A percentile compares a stretch with the other conserved stretches of the same genome.
Conservation (phyloP, 2,113 vertebrate species). For the Camelus dromedarius region DNA sequence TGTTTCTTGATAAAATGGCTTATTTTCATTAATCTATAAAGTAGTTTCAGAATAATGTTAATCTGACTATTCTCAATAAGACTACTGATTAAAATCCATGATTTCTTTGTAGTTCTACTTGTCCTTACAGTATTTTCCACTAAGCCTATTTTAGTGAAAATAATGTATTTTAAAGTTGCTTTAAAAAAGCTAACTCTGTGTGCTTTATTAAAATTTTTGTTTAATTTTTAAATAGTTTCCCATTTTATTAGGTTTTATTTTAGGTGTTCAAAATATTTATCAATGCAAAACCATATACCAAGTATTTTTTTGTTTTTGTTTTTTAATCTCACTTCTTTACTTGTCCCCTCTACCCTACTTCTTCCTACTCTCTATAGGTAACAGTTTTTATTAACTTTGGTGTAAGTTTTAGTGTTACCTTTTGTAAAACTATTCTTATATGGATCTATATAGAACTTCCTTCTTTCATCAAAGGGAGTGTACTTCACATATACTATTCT, state of each 20-base stretch:
- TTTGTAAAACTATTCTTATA: neutral
- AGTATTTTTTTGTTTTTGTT: neutral
- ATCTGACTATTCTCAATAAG: neutral
- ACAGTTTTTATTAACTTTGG: neutral
- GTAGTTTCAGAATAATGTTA: neutral
- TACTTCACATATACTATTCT: neutral
- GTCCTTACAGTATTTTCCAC: neutral
- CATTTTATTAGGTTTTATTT: neutral
- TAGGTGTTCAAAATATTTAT: neutral
- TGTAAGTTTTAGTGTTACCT: neutral
- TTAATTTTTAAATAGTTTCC: neutral
- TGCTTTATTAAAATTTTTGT: neutral
- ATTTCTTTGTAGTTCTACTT: slow-evolving; percentile 17
- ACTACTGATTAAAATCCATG: neutral
- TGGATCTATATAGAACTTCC: neutral
- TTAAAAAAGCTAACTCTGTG: neutral
- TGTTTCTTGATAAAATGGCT: neutral
- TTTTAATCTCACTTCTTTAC: neutral
- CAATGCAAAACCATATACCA: neutral
- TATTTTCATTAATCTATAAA: neutral
- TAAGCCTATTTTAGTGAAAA: neutral
- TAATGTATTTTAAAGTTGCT: slow-evolving; percentile 10
- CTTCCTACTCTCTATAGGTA: neutral
- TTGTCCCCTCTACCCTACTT: neutral
- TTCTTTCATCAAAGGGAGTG: neutral